phyloP scores from a whole-genome alignment of 2,113 vertebrate species.

The Larimichthys crocea region DNA sequence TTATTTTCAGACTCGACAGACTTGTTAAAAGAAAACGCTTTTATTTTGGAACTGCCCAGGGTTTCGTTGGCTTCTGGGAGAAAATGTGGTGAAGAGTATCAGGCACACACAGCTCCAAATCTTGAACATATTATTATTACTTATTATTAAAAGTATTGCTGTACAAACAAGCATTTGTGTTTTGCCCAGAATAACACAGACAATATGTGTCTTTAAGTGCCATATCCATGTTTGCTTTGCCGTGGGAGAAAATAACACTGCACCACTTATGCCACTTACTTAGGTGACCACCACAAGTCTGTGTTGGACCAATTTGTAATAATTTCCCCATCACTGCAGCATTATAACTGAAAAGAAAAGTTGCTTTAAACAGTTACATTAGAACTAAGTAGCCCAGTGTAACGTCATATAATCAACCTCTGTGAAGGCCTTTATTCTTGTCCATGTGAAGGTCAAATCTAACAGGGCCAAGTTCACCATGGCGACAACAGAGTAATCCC shows the following conservation, averaged over 20 bases:
- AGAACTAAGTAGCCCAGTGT: conserved; percentile 18
- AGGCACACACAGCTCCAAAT: no score
- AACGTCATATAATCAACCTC: conserved; percentile 42
- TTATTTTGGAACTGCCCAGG: background rate
- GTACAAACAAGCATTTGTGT: no score
- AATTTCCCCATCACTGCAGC: background rate
- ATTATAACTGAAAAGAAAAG: background rate
- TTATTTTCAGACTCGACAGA: background rate
- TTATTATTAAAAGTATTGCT: no score
- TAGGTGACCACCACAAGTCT: no score
- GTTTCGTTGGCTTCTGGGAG: no score
- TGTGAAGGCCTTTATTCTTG: conserved; percentile 51
- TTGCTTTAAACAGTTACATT: background rate
- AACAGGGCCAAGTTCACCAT: conserved; percentile 70
- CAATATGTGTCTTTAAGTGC: no score
- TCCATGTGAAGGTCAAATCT: conserved; percentile 64
- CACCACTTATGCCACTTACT: no score
- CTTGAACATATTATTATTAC: no score
- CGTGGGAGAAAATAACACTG: no score
- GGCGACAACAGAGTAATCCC: conserved; percentile 67
- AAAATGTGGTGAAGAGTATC: no score
- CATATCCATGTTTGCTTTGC: no score
- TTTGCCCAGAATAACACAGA: no score
- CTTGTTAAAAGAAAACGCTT: conserved; percentile 1
- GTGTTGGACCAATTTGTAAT: background rate